phyloP scores from a whole-genome alignment of 2,113 vertebrate species.

The Gallinago jamesoni region DNA sequence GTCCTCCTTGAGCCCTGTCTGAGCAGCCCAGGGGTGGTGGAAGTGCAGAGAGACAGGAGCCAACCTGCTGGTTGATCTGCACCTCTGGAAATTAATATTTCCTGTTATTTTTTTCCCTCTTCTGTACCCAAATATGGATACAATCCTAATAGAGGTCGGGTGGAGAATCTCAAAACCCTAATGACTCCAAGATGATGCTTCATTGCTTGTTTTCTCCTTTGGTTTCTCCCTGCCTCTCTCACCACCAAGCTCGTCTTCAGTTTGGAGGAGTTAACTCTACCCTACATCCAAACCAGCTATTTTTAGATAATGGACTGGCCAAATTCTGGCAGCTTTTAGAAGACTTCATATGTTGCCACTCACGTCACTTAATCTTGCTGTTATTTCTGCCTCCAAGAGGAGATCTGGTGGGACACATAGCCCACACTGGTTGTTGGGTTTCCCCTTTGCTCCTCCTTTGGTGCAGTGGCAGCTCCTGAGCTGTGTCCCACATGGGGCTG shows the following conservation, averaged over 20 bases:
- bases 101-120: neutral
- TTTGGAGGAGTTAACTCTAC: neutral
- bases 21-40: neutral
- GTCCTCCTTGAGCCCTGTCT: neutral
- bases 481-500: neutral
- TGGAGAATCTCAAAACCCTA: neutral
- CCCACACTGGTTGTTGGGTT: neutral
- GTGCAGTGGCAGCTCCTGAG: rapidly evolving
- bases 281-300: neutral
- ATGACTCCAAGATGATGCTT: neutral
- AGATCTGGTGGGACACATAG: neutral
- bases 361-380: neutral
- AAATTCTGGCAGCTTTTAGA: neutral
- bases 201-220: neutral
- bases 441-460: neutral
- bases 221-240: neutral
- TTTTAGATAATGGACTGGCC: neutral
- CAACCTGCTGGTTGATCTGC: neutral
- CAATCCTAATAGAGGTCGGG: neutral
- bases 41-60: neutral
- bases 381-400: neutral
- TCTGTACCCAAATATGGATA: neutral
- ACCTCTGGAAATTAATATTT: neutral
- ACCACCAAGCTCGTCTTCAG: neutral
- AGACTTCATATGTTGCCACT: neutral